Evolutionary conservation across 2,888 invertebrate genomes (phyloP), one percentile per base, ranked within the genome.

Genomic region (Horisme vitalbata): DNA sequence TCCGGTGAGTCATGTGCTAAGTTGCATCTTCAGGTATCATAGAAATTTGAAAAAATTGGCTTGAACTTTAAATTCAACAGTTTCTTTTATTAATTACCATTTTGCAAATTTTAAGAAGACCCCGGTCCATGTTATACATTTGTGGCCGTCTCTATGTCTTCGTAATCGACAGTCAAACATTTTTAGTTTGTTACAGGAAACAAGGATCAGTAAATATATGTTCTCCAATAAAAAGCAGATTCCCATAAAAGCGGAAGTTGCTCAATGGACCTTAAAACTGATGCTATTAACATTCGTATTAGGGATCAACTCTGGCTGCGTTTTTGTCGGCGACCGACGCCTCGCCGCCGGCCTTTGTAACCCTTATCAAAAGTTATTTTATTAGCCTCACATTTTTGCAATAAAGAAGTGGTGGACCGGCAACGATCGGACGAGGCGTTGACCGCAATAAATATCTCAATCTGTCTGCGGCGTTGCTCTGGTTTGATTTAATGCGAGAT

Each of bases 361-460:
- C 50, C 50, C 50, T 26, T 46, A 46, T 51, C 46, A 43, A 46
- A 47, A 43, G 39, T 51, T 41, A 50, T 46, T 43, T 47, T 47
- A 47, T 46, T 51, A 51, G 34, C 18, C 47, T 28, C 43, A 37
- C 36, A 37, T 48, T 48, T 48, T 38, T 28, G 28, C 41, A 20
- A 54, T 54, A 50, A 38, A 51, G 39, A 30, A 45, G 51, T 48
- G 50, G 41, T 47, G 49, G 47, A 45, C 45, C 44, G 50, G 23
- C 30, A 26, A 39, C 30, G 45, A 39, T 27, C 36, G 34, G 18
- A 10, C 28, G 48, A 48, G 39, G 41, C 45, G 44, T 48, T 48
- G 51, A 51, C 51, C 51, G 55, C 45, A 44, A 48, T 43, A 49
- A 45, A 51, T 53, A 50, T 34, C 27, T 47, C 49, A 44, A 49